phyloP scores from a whole-genome alignment of 2,888 invertebrate species.

The Hypolimnas misippus region DNA sequence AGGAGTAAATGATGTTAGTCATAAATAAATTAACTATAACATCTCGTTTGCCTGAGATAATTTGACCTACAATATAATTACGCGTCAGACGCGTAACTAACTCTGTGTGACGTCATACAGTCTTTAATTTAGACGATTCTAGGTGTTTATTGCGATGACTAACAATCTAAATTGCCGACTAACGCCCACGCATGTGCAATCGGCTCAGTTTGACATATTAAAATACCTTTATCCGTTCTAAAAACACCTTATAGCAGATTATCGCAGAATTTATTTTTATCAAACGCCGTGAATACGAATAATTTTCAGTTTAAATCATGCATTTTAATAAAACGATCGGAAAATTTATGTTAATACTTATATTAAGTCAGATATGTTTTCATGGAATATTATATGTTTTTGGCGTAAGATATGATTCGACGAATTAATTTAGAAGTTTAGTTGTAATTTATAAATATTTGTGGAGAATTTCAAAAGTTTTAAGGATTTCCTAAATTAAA shows the following conservation, averaged over 20 bases:
- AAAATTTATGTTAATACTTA: conserved; percentile 1
- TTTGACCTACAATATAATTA: conserved; percentile 16
- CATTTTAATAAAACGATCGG: conserved; percentile 24
- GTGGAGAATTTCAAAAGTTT: conserved; percentile 8
- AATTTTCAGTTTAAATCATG: background rate
- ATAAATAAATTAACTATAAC: background rate
- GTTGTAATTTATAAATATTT: conserved; percentile 1
- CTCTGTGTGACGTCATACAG: conserved; percentile 56
- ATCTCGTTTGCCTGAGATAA: conserved; percentile 15
- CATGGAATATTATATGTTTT: conserved; percentile 16
- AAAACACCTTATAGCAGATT: conserved; percentile 25
- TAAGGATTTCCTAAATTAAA: background rate
- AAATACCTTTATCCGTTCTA: conserved; percentile 38
- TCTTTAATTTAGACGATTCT: conserved; percentile 68
- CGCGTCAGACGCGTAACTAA: conserved; percentile 37
- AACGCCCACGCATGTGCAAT: conserved; percentile 70
- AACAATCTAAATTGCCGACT: conserved; percentile 66
- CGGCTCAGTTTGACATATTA: conserved; percentile 63
- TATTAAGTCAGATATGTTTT: conserved; percentile 14
- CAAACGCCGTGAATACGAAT: background rate
- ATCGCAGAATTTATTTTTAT: conserved; percentile 27
- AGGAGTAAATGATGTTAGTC: background rate
- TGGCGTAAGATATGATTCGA: conserved; percentile 7
- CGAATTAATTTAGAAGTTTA: conserved; percentile 8
- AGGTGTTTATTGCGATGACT: conserved; percentile 74